phyloP scores from a whole-genome alignment of 2,797 vertebrate genomes.

The Lerista edwardsae region DNA sequence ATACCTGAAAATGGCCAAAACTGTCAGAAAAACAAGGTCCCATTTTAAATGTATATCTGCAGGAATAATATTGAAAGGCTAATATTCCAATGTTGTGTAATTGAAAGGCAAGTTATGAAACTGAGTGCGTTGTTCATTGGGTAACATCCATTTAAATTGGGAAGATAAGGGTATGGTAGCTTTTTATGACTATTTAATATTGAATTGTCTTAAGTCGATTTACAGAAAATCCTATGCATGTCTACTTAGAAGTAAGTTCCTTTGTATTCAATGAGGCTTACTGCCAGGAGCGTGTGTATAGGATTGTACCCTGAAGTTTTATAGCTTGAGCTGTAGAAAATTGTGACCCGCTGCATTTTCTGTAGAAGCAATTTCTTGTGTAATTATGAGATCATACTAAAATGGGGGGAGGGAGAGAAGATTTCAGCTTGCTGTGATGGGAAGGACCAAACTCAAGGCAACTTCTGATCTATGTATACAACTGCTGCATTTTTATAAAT shows the following conservation, averaged over 20 bases:
- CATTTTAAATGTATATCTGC: not conserved
- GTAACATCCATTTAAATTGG: not conserved
- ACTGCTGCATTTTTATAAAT: conserved; percentile 85
- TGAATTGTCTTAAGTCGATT: conserved; percentile 45
- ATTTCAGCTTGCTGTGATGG: conserved; percentile 79
- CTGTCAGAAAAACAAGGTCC: not conserved
- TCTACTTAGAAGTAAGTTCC: not conserved
- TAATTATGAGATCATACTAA: conserved; percentile 51
- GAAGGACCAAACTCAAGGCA: conserved; percentile 83
- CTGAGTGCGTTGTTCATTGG: not conserved
- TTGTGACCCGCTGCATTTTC: conserved; percentile 63
- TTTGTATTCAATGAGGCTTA: no score
- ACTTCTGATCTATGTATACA: conserved; percentile 81
- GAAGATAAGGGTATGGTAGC: not conserved
- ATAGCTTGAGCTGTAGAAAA: conserved; percentile 65
- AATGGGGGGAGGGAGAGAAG: conserved; percentile 58
- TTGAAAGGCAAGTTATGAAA: not conserved
- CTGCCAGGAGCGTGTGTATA: no score
- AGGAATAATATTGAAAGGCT: not conserved
- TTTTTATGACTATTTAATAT: conserved; percentile 31
- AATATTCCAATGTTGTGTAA: not conserved
- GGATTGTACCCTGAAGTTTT: conserved; percentile 21
- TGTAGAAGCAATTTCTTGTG: conserved; percentile 60
- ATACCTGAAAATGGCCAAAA: not conserved
- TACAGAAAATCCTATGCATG: not conserved